A percentile compares a stretch with the other conserved stretches of the same genome.
Conservation (phyloP, 2,888 invertebrate species). For the Caenorhabditis sp. region DNA sequence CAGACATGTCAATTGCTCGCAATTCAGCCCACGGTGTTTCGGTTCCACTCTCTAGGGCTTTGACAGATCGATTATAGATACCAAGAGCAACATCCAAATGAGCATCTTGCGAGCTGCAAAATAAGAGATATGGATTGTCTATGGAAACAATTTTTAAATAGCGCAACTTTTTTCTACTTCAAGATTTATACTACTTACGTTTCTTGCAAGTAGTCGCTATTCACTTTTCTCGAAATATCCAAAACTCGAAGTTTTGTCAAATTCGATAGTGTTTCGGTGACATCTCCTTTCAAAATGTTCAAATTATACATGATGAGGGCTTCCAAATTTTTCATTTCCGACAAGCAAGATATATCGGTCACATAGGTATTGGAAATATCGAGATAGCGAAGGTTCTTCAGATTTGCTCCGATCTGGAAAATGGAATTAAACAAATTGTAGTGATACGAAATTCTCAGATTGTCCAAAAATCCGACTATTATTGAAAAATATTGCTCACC, state of each 20-base stretch:
- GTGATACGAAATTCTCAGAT: too few species aligned
- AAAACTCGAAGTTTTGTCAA: slow-evolving; percentile 44
- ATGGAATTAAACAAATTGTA: background rate
- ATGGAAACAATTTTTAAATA: too few species aligned
- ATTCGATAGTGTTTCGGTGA: slow-evolving; percentile 30
- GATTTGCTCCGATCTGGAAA: slow-evolving; percentile 15
- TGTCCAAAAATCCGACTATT: too few species aligned
- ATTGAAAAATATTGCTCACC: slow-evolving; percentile 1
- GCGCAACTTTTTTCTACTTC: background rate
- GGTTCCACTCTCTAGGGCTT: slow-evolving; percentile 22
- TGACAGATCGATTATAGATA: slow-evolving; percentile 38
- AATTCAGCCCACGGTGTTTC: slow-evolving; percentile 48
- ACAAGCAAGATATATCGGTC: slow-evolving; percentile 47
- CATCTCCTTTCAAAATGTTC: slow-evolving; percentile 41
- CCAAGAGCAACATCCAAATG: slow-evolving; percentile 41
- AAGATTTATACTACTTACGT: slow-evolving; percentile 10
- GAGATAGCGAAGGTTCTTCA: slow-evolving; percentile 30
- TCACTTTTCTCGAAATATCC: slow-evolving; percentile 48
- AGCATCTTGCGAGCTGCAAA: slow-evolving; percentile 36
- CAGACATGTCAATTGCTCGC: slow-evolving; percentile 53
- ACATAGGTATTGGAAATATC: slow-evolving; percentile 50
- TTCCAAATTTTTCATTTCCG: slow-evolving; percentile 40
- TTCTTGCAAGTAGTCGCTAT: slow-evolving; percentile 37
- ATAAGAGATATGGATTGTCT: background rate
- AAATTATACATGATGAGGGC: slow-evolving; percentile 51